Evolutionary conservation across 2,888 invertebrate genomes (phyloP).

Genomic region (Pocota personata): DNA sequence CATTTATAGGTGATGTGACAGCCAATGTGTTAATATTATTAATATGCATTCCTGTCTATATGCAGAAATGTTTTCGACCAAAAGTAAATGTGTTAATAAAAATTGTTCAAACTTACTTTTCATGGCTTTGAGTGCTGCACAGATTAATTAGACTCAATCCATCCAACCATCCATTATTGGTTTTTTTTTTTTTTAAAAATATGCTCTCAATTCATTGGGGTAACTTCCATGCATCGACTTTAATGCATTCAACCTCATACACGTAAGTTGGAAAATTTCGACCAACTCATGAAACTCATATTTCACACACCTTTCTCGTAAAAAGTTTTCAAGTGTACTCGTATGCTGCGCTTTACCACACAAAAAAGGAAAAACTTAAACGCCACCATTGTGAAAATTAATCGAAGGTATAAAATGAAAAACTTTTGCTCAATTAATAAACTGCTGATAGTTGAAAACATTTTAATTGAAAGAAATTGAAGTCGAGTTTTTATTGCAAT

Average conservation of each 20-base stretch:
- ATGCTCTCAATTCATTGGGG: not conserved
- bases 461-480: slow-evolving; percentile 64
- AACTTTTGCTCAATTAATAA: slow-evolving; percentile 64
- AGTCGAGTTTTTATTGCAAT: slow-evolving; percentile 1
- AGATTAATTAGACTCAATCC: slow-evolving; percentile 58
- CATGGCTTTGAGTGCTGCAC: slow-evolving; percentile 8
- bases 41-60: too few relatives aligned
- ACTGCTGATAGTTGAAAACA: slow-evolving; percentile 67
- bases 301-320: slow-evolving; percentile 45
- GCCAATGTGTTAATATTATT: too few relatives aligned
- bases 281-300: slow-evolving; percentile 55
- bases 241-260: slow-evolving; percentile 6
- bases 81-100: not conserved
- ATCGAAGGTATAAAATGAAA: slow-evolving; percentile 32
- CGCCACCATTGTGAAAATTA: slow-evolving; percentile 20
- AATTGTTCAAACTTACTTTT: slow-evolving; percentile 3
- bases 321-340: slow-evolving; percentile 11
- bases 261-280: slow-evolving; percentile 31
- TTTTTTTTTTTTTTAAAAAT: slow-evolving; percentile 51
- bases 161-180: slow-evolving; percentile 45
- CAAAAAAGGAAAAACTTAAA: slow-evolving; percentile 19
- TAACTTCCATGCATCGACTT: slow-evolving; percentile 15
- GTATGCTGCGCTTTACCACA: not conserved
- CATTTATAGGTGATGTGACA: too few relatives aligned
- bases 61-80: too few relatives aligned